phyloP scores from a whole-genome alignment of 2,797 vertebrate genomes.

The Poeciliopsis infans region DNA sequence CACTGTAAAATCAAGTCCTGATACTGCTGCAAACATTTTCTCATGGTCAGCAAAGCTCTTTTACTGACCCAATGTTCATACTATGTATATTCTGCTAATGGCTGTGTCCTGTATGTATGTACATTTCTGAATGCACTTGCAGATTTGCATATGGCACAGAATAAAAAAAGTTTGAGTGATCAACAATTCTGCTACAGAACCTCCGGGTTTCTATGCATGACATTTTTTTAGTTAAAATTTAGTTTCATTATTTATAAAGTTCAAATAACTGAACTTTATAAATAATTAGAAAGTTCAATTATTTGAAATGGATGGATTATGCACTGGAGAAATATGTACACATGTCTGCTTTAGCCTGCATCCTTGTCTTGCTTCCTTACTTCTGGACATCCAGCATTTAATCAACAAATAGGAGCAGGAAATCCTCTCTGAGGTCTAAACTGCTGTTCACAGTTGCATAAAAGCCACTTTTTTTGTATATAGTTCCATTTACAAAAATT shows the following conservation, averaged over 20 bases:
- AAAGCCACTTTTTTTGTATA: slow-evolving; percentile 58
- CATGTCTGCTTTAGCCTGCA: slow-evolving; percentile 41
- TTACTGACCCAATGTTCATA: slow-evolving; percentile 49
- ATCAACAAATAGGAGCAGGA: slow-evolving; percentile 31
- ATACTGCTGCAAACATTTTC: slow-evolving; percentile 70
- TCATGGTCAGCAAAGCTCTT: slow-evolving; percentile 44
- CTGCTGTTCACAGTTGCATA: not conserved
- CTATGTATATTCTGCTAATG: slow-evolving; percentile 35
- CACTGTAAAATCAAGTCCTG: slow-evolving; percentile 66
- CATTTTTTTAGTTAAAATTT: slow-evolving; percentile 13
- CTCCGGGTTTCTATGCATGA: slow-evolving; percentile 36
- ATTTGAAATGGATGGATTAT: slow-evolving; percentile 41
- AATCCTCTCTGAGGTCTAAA: slow-evolving; percentile 28
- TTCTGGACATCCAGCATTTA: slow-evolving; percentile 36
- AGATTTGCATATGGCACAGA: slow-evolving; percentile 43
- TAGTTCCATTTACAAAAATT: slow-evolving; percentile 68
- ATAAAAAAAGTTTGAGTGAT: slow-evolving; percentile 52
- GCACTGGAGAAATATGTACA: slow-evolving; percentile 57
- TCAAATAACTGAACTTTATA: too few relatives aligned
- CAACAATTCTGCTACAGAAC: slow-evolving; percentile 36
- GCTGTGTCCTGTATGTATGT: slow-evolving; percentile 23
- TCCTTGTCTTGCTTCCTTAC: slow-evolving; percentile 36
- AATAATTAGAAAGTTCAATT: not conserved
- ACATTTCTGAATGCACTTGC: slow-evolving; percentile 42
- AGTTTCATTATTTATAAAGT: too few relatives aligned